These are phyloP conservation scores for Poecilia picta DNA, from an alignment of 2,797 vertebrate genomes.

Conservation along the genomic window DNA sequence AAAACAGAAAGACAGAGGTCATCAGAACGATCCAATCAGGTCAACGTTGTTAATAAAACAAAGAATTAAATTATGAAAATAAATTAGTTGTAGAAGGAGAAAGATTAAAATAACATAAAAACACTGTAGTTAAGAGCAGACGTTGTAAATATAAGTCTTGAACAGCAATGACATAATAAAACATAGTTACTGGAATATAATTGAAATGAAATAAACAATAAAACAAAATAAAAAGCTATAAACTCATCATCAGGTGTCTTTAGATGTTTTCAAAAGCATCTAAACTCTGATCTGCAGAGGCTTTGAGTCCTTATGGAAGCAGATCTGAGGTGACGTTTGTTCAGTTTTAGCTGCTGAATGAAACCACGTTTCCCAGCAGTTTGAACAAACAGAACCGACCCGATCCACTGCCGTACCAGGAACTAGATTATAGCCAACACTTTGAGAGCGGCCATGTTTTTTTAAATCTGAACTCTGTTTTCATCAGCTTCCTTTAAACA, in stretches of 20 bases:
- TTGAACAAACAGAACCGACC: too few species aligned
- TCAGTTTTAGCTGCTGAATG: too few species aligned
- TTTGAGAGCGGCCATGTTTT: too few species aligned
- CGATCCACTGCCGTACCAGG: too few species aligned
- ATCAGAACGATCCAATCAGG: background rate
- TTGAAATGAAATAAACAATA: background rate
- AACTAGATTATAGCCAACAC: too few species aligned
- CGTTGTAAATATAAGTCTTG: too few species aligned
- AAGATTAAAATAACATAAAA: background rate
- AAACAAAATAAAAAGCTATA: background rate
- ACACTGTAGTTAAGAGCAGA: too few species aligned
- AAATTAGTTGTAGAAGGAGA: background rate
- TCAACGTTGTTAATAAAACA: background rate
- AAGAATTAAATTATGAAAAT: background rate
- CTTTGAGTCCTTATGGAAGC: too few species aligned
- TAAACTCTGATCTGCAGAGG: background rate
- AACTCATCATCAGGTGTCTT: background rate
- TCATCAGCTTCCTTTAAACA: background rate
- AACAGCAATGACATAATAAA: too few species aligned
- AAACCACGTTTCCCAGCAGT: too few species aligned
- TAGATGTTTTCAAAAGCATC: background rate
- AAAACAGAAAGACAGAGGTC: background rate
- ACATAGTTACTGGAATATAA: background rate
- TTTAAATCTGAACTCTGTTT: background rate
- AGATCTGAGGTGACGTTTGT: too few species aligned